phyloP scores from a whole-genome alignment of 2,888 invertebrate species.

The Sinohyriopsis cumingii region DNA sequence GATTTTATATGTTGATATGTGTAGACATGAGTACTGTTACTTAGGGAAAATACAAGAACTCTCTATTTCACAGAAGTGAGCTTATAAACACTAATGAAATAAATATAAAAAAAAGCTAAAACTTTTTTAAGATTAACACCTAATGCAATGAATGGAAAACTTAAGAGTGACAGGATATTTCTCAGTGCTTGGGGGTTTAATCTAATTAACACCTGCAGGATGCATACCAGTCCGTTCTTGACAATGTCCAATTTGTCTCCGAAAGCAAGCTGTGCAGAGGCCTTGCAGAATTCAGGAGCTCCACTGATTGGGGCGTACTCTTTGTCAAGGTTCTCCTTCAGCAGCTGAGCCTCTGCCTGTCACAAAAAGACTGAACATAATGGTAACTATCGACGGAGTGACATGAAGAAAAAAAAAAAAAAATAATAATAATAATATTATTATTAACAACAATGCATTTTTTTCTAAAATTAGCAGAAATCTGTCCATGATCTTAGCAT shows the following conservation, averaged over 20 bases:
- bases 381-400: not conserved
- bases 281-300: constrained; percentile 85
- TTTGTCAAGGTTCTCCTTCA: constrained; percentile 84
- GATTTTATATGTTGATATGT: too few relatives aligned
- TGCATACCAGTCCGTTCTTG: constrained; percentile 80
- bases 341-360: constrained; percentile 87
- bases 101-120: too few relatives aligned
- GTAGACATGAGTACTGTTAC: too few relatives aligned
- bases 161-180: too few relatives aligned
- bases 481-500: too few relatives aligned
- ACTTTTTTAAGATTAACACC: too few relatives aligned
- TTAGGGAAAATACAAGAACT: too few relatives aligned
- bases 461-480: not conserved
- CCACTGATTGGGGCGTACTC: constrained; percentile 97
- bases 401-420: not conserved
- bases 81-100: too few relatives aligned
- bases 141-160: too few relatives aligned
- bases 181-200: too few relatives aligned
- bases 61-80: too few relatives aligned
- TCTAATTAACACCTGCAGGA: too few relatives aligned
- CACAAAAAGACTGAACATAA: constrained; percentile 33
- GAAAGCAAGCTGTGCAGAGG: constrained; percentile 89
- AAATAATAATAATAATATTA: not conserved
- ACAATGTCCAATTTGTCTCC: constrained; percentile 83
- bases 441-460: not conserved